Percentiles rank a stretch among this genome's conserved stretches.
Conservation (phyloP, 1,140 invertebrate genomes). For the Megalopta genalis region DNA sequence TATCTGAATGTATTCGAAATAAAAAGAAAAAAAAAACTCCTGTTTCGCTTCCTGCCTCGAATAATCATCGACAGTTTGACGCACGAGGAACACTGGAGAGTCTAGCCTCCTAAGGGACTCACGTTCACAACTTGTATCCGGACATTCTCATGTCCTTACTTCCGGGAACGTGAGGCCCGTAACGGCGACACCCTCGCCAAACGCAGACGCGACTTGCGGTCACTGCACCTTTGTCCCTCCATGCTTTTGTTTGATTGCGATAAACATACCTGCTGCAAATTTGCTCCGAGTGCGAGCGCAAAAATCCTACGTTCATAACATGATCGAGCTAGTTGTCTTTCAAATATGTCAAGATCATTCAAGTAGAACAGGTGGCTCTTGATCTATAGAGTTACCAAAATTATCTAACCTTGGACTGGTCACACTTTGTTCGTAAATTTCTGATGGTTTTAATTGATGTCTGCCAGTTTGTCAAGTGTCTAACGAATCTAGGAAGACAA, state of each 20-base stretch:
- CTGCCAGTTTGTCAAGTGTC: too few relatives aligned
- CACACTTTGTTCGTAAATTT: too few relatives aligned
- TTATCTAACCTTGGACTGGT: too few relatives aligned
- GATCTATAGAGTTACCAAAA: too few relatives aligned
- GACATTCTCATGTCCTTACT: conserved; percentile 74
- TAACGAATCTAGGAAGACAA: too few relatives aligned
- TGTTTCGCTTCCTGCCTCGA: conserved; percentile 30
- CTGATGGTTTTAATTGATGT: too few relatives aligned
- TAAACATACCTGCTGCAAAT: background rate
- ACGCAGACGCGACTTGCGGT: conserved; percentile 62
- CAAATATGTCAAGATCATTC: too few relatives aligned
- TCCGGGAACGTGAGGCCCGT: conserved; percentile 76
- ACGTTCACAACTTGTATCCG: conserved; percentile 74
- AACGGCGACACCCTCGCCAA: conserved; percentile 60
- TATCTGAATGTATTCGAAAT: background rate
- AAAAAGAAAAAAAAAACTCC: background rate
- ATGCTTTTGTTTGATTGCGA: conserved; percentile 29
- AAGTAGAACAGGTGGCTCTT: too few relatives aligned
- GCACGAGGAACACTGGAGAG: conserved; percentile 39
- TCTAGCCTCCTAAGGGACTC: conserved; percentile 64
- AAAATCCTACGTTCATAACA: too few relatives aligned
- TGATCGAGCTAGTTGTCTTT: too few relatives aligned
- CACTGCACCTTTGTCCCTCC: conserved; percentile 69
- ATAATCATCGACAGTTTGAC: conserved; percentile 42
- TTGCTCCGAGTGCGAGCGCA: background rate